Conservation (phyloP, 2,797 vertebrate genomes). For the Sorex maritimensis region DNA sequence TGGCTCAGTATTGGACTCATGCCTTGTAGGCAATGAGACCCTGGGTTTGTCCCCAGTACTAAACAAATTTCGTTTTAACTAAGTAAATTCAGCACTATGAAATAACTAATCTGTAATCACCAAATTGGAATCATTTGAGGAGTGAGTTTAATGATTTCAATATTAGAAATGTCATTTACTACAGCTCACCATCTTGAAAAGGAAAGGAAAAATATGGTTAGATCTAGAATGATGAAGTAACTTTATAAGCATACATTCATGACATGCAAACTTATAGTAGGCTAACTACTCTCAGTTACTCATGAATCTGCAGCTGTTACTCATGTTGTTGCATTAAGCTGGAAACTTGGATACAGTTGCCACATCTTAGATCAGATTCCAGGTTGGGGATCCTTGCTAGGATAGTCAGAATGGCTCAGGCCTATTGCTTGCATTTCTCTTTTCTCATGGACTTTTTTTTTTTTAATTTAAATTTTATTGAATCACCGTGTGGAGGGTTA, state of each 20-base stretch:
- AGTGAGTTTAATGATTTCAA: not conserved
- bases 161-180: constrained; percentile 22
- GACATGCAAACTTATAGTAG: constrained; percentile 13
- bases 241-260: not conserved
- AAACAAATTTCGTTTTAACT: no score
- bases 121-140: constrained; percentile 2
- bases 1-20: no score
- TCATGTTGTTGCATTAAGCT: not conserved
- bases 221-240: not conserved
- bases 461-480: no score
- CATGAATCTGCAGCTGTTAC: not conserved
- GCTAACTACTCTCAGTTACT: not conserved
- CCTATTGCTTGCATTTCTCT: not conserved
- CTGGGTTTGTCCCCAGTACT: no score
- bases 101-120: not conserved
- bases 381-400: not conserved
- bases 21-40: no score
- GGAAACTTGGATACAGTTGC: not conserved
- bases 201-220: not conserved
- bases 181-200: not conserved
- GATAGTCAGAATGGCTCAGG: not conserved
- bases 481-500: no score
- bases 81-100: not conserved
- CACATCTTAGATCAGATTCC: not conserved
- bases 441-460: constrained; percentile 29